Percentiles rank a stretch among this genome's conserved stretches.
Evolutionary conservation across 2,888 invertebrate species (phyloP).

Genomic region (Iselma pallidipennis): DNA sequence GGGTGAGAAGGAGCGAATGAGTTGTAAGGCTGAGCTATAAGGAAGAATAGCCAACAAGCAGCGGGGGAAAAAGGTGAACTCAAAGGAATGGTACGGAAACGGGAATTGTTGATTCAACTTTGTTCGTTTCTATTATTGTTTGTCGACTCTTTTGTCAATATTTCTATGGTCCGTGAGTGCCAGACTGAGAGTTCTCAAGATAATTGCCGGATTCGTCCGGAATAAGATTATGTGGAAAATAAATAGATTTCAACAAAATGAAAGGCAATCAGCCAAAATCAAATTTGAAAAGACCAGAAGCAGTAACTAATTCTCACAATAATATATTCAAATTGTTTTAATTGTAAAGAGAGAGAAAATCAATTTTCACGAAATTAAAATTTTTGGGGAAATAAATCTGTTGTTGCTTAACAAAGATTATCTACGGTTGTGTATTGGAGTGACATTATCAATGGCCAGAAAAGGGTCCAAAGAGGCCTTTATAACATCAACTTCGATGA

Average conservation of each 20-base stretch:
- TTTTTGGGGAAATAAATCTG: too few relatives aligned
- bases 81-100: constrained; percentile 13
- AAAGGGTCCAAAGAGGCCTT: background rate
- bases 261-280: too few relatives aligned
- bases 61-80: constrained; percentile 3
- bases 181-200: constrained; percentile 15
- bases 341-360: too few relatives aligned
- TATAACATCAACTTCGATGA: background rate
- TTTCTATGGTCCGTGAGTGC: constrained; percentile 17
- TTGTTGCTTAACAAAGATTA: too few relatives aligned
- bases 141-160: constrained; percentile 23
- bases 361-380: too few relatives aligned
- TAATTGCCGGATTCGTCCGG: constrained; percentile 7
- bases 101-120: constrained; percentile 30
- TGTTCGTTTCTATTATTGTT: constrained; percentile 28
- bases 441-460: background rate
- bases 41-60: constrained; percentile 5
- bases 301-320: too few relatives aligned
- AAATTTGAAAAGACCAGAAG: background rate
- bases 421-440: too few relatives aligned
- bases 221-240: background rate
- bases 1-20: background rate
- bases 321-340: background rate
- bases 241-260: background rate
- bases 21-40: background rate